Evolutionary conservation across 1,140 invertebrate species (phyloP), one percentile per base, ranked within the genome.

Genomic region (Mactra quadrangularis): DNA sequence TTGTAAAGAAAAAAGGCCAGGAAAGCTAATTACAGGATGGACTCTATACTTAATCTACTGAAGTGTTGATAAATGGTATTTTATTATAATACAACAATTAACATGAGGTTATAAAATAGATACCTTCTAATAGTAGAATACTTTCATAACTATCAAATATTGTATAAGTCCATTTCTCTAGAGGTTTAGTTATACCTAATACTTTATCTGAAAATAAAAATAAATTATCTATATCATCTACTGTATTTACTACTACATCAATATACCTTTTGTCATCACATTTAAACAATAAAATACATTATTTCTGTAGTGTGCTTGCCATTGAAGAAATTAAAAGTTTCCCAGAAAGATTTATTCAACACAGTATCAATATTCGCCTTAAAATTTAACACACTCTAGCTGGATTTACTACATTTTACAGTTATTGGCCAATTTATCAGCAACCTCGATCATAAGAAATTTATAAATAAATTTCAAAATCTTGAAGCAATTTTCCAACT

Each of bases 141-240:
- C 41, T 38, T 29, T 68, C 45, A 50, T 68, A 68, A 25, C 45
- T n/a, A 68, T 68, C 64, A 50, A 68, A 25, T 13, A 68, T n/a
- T 68, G 41, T 68, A 25, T 68, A 29, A 4, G 64, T 68, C 64
- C 64, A 68, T 11, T 68, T n/a, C 15, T 68, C 47, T 1, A 68
- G 27, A 13, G 64, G 64, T 19, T 50, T 41, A 27, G 64, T 68
- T 13, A 68, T 9, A 47, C 35, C 17, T 6, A 68, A 68, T n/a
- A 68, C 64, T 29, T 29, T 47, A 29, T 68, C 64, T 68, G 64
- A 4, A 68, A 68, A 47, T 9, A 45, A 22, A 29, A 62, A 33
- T 29, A 47, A 47, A 19, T 9, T 47, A 47, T 11, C 45, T 9
- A 19, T 11, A 11, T 47, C 45, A 11, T 11, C 45, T 11, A 19